These are phyloP conservation scores for Drosophila kanapiae DNA, from an alignment of 1,140 invertebrate genomes.

Conservation along the genomic window DNA sequence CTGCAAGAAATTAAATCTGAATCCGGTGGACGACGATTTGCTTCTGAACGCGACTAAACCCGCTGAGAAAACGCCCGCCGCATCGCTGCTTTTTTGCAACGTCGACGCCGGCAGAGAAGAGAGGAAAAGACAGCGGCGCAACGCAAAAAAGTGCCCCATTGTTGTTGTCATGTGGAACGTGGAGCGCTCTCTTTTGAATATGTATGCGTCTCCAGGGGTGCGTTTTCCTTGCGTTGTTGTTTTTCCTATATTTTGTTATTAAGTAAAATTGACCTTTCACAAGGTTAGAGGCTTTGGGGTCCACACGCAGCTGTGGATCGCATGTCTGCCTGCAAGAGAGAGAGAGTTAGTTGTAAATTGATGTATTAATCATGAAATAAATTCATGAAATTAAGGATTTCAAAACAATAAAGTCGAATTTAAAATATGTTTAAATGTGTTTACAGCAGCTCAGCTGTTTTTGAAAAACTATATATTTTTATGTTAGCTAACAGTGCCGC, in stretches of 20 bases:
- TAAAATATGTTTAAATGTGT: conserved; percentile 1
- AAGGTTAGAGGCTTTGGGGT: conserved; percentile 65
- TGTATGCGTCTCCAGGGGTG: conserved; percentile 40
- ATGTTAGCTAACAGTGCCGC: background rate
- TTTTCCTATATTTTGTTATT: conserved; percentile 3
- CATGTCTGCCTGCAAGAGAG: conserved; percentile 23
- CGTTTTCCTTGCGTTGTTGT: conserved; percentile 12
- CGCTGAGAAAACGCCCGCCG: conserved; percentile 35
- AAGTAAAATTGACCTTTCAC: conserved; percentile 70
- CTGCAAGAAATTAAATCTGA: conserved; percentile 63
- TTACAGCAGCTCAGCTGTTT: conserved; percentile 22
- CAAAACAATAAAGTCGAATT: background rate
- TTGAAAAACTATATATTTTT: background rate
- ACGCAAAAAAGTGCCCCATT: conserved; percentile 9
- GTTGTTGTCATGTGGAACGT: conserved; percentile 16
- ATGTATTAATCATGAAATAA: background rate
- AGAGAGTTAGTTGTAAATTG: background rate
- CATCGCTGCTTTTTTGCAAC: conserved; percentile 16
- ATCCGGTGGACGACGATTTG: conserved; percentile 68
- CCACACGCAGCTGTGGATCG: conserved; percentile 24
- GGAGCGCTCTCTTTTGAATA: conserved; percentile 10
- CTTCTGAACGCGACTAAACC: conserved; percentile 57
- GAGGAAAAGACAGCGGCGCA: conserved; percentile 13
- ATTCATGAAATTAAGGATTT: background rate
- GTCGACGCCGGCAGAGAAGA: conserved; percentile 1